Evolutionary conservation across 2,113 vertebrate genomes (phyloP).

Genomic region (Elachura formosa): DNA sequence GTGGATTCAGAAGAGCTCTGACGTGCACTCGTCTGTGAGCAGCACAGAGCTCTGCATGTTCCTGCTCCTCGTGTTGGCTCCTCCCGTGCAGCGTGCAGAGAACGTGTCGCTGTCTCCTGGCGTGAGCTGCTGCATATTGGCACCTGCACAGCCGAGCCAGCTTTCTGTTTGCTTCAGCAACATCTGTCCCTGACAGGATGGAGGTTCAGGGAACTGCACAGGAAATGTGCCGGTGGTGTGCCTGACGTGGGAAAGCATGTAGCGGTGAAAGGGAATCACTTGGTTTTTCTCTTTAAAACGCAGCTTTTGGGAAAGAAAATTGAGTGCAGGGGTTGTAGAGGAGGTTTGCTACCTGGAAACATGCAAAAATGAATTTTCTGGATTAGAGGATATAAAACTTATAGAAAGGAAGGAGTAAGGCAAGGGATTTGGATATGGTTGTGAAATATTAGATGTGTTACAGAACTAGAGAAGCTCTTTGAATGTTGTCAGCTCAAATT

Average conservation of each 20-base stretch:
- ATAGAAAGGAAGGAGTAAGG: not conserved
- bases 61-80: not conserved
- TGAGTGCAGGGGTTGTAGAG: not conserved
- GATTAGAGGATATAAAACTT: not conserved
- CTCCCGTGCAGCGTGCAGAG: not conserved
- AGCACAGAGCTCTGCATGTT: not conserved
- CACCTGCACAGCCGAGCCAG: not conserved
- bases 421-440: not conserved
- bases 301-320: not conserved
- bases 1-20: not conserved
- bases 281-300: not conserved
- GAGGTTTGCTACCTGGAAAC: not conserved
- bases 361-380: not conserved
- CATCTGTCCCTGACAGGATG: not conserved
- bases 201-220: not conserved
- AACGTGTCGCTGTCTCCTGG: not conserved
- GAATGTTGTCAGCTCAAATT: not conserved
- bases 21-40: not conserved
- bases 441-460: not conserved
- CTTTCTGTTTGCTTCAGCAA: constrained; percentile 9
- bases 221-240: not conserved
- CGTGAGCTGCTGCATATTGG: not conserved
- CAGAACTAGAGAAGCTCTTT: not conserved
- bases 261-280: not conserved
- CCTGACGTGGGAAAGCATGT: not conserved